Evolutionary conservation across 2,888 invertebrate species (phyloP).

Genomic region (Thyatira batis): DNA sequence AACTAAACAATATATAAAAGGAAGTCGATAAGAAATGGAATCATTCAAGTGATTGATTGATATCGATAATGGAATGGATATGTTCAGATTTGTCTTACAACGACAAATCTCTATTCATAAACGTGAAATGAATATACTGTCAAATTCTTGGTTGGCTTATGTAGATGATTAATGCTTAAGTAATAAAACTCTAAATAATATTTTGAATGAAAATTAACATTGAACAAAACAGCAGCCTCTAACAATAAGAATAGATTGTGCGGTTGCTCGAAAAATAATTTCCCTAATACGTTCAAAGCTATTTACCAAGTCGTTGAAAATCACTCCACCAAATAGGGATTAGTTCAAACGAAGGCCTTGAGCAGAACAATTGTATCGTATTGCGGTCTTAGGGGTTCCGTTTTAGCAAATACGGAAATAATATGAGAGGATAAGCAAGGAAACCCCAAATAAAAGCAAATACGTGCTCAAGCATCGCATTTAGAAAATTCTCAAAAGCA

Average conservation of each 20-base stretch:
- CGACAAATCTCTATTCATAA: not conserved
- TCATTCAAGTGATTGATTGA: constrained; percentile 9
- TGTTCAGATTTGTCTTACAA: not conserved
- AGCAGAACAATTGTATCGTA: constrained; percentile 1
- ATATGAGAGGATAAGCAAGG: constrained; percentile 1
- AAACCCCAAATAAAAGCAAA: constrained; percentile 5
- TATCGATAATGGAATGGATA: constrained; percentile 1
- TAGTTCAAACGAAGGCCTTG: not conserved
- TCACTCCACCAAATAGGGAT: not conserved
- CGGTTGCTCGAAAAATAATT: not conserved
- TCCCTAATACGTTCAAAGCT: not conserved
- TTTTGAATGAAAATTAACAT: too few relatives aligned
- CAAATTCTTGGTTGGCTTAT: not conserved
- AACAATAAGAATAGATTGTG: not conserved
- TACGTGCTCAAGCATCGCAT: constrained; percentile 1
- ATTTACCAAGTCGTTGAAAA: not conserved
- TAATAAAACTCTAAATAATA: too few relatives aligned
- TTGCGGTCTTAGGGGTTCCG: constrained; percentile 1
- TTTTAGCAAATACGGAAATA: constrained; percentile 3
- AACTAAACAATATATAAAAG: not conserved
- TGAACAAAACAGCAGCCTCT: not conserved
- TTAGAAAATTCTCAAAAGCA: not conserved
- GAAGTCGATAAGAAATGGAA: constrained; percentile 4
- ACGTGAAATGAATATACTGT: not conserved
- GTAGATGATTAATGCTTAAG: not conserved